Evolutionary conservation across 35 echinoderm and acorn worm species (phyloP).

Genomic region (Apostichopus japonicus): DNA sequence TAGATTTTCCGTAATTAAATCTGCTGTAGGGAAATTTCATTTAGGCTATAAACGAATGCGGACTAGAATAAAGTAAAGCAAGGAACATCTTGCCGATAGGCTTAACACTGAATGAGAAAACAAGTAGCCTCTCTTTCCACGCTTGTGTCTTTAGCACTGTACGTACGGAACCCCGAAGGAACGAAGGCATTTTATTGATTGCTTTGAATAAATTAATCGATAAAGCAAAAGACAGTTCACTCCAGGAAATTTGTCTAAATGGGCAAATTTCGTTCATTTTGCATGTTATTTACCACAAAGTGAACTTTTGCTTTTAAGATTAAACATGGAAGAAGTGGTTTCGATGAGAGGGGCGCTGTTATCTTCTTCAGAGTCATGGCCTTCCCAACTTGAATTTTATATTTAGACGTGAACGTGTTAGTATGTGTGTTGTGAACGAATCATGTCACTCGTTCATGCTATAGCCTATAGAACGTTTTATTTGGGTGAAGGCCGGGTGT

Average conservation of each 20-base stretch:
- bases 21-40: too few species aligned
- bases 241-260: conserved; percentile 26
- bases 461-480: too few species aligned
- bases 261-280: not conserved
- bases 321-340: too few species aligned
- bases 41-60: too few species aligned
- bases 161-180: not conserved
- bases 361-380: too few species aligned
- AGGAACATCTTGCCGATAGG: not conserved
- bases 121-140: not conserved
- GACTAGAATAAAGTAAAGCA: not conserved
- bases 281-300: not conserved
- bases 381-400: too few species aligned
- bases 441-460: too few species aligned
- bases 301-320: not conserved
- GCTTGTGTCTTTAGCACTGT: not conserved
- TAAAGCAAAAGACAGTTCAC: conserved; percentile 31
- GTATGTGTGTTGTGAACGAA: too few species aligned
- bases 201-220: conserved; percentile 45
- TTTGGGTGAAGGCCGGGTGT: too few species aligned
- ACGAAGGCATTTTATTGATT: conserved; percentile 27
- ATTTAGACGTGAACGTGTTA: too few species aligned
- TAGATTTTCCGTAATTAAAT: too few species aligned
- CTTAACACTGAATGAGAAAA: not conserved
- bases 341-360: too few species aligned